These are phyloP conservation scores for Eupithecia tripunctaria DNA, from an alignment of 2,888 invertebrate species.

Conservation along the genomic window DNA sequence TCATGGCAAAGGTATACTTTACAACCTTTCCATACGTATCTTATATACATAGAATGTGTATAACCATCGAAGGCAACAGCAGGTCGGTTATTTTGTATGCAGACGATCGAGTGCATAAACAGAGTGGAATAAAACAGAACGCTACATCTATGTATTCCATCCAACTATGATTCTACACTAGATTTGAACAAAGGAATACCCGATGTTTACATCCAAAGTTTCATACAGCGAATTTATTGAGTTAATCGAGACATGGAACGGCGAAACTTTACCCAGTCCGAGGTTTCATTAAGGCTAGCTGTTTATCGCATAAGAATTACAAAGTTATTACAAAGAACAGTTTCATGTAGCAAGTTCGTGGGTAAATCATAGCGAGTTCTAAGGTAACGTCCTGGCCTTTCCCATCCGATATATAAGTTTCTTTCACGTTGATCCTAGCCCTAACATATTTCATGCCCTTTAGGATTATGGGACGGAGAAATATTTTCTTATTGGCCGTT, in stretches of 20 bases:
- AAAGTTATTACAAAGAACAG: slow-evolving; percentile 53
- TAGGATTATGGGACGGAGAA: slow-evolving; percentile 49
- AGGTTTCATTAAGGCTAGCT: slow-evolving; percentile 48
- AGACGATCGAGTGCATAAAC: slow-evolving; percentile 59
- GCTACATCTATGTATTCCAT: slow-evolving; percentile 30
- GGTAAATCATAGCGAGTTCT: slow-evolving; percentile 47
- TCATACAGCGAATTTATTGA: slow-evolving; percentile 35
- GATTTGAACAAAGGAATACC: slow-evolving; percentile 42
- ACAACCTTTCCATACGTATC: not conserved
- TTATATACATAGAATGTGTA: slow-evolving; percentile 32
- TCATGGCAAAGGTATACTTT: slow-evolving; percentile 32
- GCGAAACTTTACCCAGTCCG: slow-evolving; percentile 37
- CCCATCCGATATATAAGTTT: slow-evolving; percentile 53
- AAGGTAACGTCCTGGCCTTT: slow-evolving; percentile 48
- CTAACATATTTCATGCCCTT: slow-evolving; percentile 59
- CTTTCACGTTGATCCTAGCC: slow-evolving; percentile 54
- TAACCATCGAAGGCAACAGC: slow-evolving; percentile 36
- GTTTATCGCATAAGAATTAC: slow-evolving; percentile 47
- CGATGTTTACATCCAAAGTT: slow-evolving; percentile 37
- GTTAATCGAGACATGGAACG: slow-evolving; percentile 32
- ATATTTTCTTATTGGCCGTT: slow-evolving; percentile 51
- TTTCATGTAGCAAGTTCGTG: slow-evolving; percentile 51
- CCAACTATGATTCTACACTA: slow-evolving; percentile 37
- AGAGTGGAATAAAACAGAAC: slow-evolving; percentile 43
- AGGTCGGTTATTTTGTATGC: slow-evolving; percentile 55